Conservation (phyloP, 2,113 vertebrate genomes). For the Panurus biarmicus region DNA sequence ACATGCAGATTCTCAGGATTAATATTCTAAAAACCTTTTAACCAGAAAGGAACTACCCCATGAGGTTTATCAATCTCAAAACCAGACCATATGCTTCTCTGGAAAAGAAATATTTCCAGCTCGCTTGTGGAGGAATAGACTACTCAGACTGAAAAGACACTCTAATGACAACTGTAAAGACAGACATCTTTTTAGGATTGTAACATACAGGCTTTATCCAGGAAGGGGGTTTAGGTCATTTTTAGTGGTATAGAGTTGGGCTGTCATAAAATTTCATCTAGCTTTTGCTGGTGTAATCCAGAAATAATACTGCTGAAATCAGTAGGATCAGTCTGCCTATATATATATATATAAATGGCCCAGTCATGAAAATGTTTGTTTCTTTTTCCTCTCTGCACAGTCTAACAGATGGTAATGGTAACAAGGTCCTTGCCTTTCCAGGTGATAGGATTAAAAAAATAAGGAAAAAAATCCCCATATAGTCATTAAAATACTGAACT, state of each 20-base stretch:
- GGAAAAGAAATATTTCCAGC: slow-evolving; percentile 19
- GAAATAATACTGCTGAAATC: not conserved
- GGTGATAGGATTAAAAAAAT: not conserved
- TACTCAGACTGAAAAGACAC: not conserved
- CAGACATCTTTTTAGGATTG: not conserved
- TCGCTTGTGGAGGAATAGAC: not conserved
- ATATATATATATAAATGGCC: not conserved
- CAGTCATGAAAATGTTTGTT: not conserved
- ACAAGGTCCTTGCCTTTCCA: not conserved
- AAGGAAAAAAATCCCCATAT: not conserved
- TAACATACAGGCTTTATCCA: not conserved
- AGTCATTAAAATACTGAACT: not conserved
- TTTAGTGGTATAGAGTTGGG: not conserved
- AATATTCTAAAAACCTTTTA: slow-evolving; percentile 56
- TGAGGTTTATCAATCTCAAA: slow-evolving; percentile 44
- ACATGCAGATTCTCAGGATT: slow-evolving; percentile 15
- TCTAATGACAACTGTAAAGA: not conserved
- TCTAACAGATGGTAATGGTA: not conserved
- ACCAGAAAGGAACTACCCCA: slow-evolving; percentile 22
- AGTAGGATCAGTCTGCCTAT: not conserved
- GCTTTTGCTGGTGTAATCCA: not conserved
- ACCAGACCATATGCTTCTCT: not conserved
- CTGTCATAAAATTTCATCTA: not conserved
- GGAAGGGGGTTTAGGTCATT: not conserved
- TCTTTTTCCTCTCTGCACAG: not conserved